Percentiles rank a stretch among this genome's conserved stretches.
Evolutionary conservation across 2,888 invertebrate species (phyloP).

Genomic region (Tricholauxania praeusta): DNA sequence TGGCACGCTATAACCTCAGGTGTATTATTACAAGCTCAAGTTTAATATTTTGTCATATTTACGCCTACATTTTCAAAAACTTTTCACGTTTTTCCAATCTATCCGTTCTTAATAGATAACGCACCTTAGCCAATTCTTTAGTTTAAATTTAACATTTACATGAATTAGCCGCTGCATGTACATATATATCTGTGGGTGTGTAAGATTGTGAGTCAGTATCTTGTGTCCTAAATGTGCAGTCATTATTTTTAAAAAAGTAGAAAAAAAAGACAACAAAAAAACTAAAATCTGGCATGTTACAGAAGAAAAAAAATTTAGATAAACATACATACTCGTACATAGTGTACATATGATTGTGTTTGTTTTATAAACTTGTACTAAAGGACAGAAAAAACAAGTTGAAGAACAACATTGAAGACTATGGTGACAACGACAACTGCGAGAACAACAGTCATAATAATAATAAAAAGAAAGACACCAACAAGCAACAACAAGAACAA

Average conservation of each 20-base stretch:
- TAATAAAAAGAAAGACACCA: background rate
- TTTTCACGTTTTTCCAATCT: no score
- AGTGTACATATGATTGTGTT: no score
- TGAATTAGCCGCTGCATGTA: background rate
- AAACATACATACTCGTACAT: background rate
- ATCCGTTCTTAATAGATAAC: no score
- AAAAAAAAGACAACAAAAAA: background rate
- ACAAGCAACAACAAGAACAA: background rate
- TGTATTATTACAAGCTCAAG: no score
- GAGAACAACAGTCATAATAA: background rate
- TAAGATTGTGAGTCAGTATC: background rate
- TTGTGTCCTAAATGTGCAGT: conserved; percentile 30
- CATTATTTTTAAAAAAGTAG: conserved; percentile 21
- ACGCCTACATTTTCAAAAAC: no score
- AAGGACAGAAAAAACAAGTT: background rate
- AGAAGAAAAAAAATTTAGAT: background rate
- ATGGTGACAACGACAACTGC: background rate
- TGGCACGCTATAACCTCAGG: no score
- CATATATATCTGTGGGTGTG: conserved; percentile 18
- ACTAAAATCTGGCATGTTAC: background rate
- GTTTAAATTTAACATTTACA: no score
- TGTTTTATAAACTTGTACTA: background rate
- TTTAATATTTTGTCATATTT: no score
- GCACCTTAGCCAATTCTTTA: no score
- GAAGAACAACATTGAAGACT: background rate